Base-by-base conservation (phyloP, 2,113 vertebrate genomes). In the Myanophis thanlyinensis region DNA sequence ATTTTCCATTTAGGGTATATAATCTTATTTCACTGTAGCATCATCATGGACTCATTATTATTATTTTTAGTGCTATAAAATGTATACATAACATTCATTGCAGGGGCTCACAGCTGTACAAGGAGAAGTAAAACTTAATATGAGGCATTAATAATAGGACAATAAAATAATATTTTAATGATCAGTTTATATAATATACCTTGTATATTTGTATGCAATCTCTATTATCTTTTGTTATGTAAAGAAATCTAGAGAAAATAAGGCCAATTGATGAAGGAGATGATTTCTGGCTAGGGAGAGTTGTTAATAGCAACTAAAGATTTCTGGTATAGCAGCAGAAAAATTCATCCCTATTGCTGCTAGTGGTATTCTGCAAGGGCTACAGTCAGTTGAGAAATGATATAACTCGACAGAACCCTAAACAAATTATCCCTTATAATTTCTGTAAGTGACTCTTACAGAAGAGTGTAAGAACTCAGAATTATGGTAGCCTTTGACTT, bases 1-100 rank as follows among this genome's bases (percentile, higher is more conserved):
- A 53, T 93, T 95, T 94, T 96, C 48, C 8, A 10, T 93, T 25
- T 89, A 80, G 40, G 48, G 2, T 53, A 11, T 35, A 93, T 67
- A 92, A 92, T 44, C 87, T 46, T 92, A 30, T 89, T 95, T 95
- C 91, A 59, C 49, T 91, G 15, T 3, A 2, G 23, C 35, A 90
- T 12, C 13, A 86, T 47, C 23, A 5, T 85, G 27, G 0, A 2
- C 95, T 91, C 30, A 40, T 92, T 92, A 73, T 73, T 91, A 27
- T 88, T 91, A 46, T 88, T 92, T 90, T 93, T 91, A 94, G 2
- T 47, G 67, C 27, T 51, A 25, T 0, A 62, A 1, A 90, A 59
- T 0, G 7, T 8, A 52, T 10, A 18, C n/a, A 54, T 49, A 93
- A 48, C 87, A 95, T 89, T 93, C 89, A 1, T 10, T 93, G 30